Conservation (phyloP, 2,113 vertebrate genomes). For the Rostratula benghalensis region DNA sequence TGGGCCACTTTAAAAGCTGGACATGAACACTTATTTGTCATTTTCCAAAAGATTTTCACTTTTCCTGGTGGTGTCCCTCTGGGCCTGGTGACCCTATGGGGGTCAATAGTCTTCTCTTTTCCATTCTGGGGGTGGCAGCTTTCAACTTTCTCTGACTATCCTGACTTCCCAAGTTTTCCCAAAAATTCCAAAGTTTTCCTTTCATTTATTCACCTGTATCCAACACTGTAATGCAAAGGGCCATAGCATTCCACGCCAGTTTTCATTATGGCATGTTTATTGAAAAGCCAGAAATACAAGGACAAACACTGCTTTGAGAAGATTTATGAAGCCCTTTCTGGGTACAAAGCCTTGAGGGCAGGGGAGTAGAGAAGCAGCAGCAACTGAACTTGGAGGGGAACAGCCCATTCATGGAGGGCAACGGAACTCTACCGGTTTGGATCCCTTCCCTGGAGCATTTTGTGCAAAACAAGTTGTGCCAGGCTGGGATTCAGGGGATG, state of each 20-base stretch:
- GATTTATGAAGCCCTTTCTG: not conserved
- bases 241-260: not conserved
- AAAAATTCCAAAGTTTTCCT: not conserved
- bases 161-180: not conserved
- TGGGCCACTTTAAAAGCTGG: not conserved
- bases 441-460: not conserved
- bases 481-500: too few relatives aligned
- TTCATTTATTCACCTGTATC: not conserved
- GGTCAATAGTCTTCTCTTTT: not conserved
- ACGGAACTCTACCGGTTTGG: fast-evolving
- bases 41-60: not conserved
- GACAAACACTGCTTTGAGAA: not conserved
- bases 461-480: not conserved
- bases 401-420: not conserved
- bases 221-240: not conserved
- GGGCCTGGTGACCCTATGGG: not conserved
- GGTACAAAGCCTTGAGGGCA: fast-evolving
- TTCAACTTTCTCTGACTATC: not conserved
- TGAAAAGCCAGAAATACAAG: not conserved
- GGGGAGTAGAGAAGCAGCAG: not conserved
- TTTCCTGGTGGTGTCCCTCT: not conserved
- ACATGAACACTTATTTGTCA: not conserved
- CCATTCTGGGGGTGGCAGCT: not conserved
- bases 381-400: fast-evolving
- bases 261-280: not conserved